Evolutionary conservation across 64 coral and sea anemone genomes (phyloP), one percentile per base, ranked within the genome.

Genomic region (Catalaphyllia jardinei): DNA sequence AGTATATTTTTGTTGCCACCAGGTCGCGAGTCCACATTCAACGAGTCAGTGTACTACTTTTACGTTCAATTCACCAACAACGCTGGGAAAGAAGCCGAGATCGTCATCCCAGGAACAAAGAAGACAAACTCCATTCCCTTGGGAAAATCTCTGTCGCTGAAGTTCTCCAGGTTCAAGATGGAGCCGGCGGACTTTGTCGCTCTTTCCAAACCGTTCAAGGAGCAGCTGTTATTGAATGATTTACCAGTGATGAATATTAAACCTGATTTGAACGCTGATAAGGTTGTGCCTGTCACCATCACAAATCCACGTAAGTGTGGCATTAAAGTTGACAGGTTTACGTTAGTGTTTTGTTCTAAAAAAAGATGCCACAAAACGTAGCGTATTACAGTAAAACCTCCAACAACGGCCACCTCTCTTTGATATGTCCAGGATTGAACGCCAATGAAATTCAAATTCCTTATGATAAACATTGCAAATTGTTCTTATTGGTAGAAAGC

Each of bases 11-110:
- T 24, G 52, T 49, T 25, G 31, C 0, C 28, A 62, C 10, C 72
- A 96, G 94, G 94, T 82, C 91, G 91, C 5, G 94, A 96, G 67
- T 94, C 96, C 65, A 79, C 62, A 13, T 42, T 79, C 10, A 87
- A 88, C 51, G 71, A 50, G 18, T 74, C 94, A 17, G 14, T 94
- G 59, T 98, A 92, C 76, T 89, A 98, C 71, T 94, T 88, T 67
- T 88, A 91, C 62, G 62, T 94, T 30, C 60, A 86, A 16, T 92
- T 98, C 65, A 89, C 85, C 28, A 98, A 98, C 75, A 89, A 92
- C 54, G 96, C 96, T 76, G 96, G 90, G 11, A 82, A 73, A 27
- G 90, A 98, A 59, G 89, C 86, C 4, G 89, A 98, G 46, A 61
- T 98, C 4, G 83, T 92, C 24, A 89, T 82, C 13, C 86, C 89